Evolutionary conservation across 2,113 vertebrate species (phyloP).

Genomic region (Phoenicopterus ruber): DNA sequence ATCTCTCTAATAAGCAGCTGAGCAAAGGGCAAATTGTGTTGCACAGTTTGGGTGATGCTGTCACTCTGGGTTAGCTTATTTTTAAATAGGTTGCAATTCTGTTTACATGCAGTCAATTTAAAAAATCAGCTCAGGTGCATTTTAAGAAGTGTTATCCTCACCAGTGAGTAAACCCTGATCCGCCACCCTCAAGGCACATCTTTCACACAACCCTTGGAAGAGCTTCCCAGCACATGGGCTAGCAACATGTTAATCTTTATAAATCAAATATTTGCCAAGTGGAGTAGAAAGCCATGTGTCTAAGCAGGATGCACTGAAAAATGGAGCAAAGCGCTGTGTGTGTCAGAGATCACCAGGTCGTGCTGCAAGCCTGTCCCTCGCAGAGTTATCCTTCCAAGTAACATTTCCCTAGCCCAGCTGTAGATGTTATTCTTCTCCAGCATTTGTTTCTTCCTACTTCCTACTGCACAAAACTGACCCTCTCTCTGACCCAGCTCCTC

Average conservation of each 20-base stretch:
- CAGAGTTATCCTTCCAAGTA: neutral
- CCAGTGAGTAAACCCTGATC: neutral
- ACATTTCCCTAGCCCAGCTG: neutral
- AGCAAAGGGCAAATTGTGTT: neutral
- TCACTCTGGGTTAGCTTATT: constrained; percentile 20
- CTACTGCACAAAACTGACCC: neutral
- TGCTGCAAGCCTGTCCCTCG: neutral
- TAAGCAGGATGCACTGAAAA: constrained; percentile 16
- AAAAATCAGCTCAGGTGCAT: constrained; percentile 46
- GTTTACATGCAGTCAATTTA: constrained; percentile 19
- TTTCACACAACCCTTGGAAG: constrained; percentile 38
- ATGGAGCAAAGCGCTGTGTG: neutral
- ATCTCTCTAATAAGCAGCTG: constrained; percentile 25
- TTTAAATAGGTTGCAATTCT: neutral
- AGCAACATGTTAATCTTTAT: constrained; percentile 47
- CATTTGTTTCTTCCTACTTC: neutral
- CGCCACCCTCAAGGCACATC: constrained; percentile 21
- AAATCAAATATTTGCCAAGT: constrained; percentile 53
- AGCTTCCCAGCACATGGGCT: constrained; percentile 22
- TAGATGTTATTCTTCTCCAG: neutral
- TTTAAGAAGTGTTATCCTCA: neutral
- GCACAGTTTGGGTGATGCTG: neutral
- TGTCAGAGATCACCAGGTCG: constrained; percentile 13
- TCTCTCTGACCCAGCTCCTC: neutral
- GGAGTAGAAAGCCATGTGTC: constrained; percentile 44